Base-by-base conservation (phyloP, 2,797 vertebrate species). In the Poeciliopsis presidionis region DNA sequence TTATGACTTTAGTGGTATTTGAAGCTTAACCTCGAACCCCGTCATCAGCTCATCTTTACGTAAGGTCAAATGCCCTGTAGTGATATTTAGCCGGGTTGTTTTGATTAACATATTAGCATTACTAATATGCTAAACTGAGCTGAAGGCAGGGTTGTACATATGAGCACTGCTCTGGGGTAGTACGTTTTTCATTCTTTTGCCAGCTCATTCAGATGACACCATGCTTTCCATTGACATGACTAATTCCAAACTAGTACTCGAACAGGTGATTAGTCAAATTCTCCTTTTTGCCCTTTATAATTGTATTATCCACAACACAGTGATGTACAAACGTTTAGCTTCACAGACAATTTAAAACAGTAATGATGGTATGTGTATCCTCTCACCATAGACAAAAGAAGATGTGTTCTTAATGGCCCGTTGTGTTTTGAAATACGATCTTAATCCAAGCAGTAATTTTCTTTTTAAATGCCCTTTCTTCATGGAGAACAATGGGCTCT, bases 201-300 rank as follows among this genome's bases (percentile, higher is more conserved):
- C 57, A 61, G 28, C 13, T 8, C 57, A 61, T 61, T 30, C 28
- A 16, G 57, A 61, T 33, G 28, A 33, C 57, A 57, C 25, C 7
- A 14, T 61, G 57, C 14, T 61, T 33, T 61, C 28, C 13, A 0
- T 61, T 61, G 16, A 57, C 25, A 13, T 61, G 57, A 61, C 57
- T 61, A 28, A 61, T 16, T 13, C 14, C 14, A 7, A 25, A 70
- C 25, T 3, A 43, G 36, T 36, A 53, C 36, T 39, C n/a, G 69
- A 18, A 77, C 33, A 69, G 69, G 43, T 11, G 61, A 51, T 81
- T n/a, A 77, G 78, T 86, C 79, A 72, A 1, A 59, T 46, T 41
- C 41, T 67, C n/a, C 36, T 33, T 67, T 83, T 82, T 81, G 25
- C 16, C 74, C 53, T 75, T 61, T 78, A 36, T n/a, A 25, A 61